Conservation (phyloP, 2,888 invertebrate species). For the Seira ritae region DNA sequence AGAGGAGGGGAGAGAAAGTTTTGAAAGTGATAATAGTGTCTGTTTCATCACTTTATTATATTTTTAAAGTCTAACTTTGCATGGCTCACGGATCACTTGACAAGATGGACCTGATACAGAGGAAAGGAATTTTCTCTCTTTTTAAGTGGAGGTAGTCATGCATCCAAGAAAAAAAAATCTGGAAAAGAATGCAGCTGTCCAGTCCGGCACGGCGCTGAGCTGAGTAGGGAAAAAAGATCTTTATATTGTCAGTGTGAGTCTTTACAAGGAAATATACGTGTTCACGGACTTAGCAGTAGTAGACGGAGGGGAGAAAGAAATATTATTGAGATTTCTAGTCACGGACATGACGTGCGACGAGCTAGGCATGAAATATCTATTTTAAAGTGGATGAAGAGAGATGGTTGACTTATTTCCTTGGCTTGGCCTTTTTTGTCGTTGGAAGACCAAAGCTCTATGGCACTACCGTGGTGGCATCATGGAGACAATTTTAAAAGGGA, state of each 20-base stretch:
- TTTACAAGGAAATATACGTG: slow-evolving; percentile 28
- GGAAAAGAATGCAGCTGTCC: slow-evolving; percentile 33
- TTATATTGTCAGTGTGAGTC: no score
- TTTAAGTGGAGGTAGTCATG: slow-evolving; percentile 30
- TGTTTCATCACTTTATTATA: slow-evolving; percentile 10
- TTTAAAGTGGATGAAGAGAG: slow-evolving; percentile 23
- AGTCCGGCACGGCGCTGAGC: slow-evolving; percentile 26
- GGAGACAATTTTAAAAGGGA: no score
- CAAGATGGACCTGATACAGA: neutral
- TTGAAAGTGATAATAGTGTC: slow-evolving; percentile 53
- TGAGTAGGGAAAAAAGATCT: no score
- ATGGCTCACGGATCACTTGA: slow-evolving; percentile 3
- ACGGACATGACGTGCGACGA: slow-evolving; percentile 52
- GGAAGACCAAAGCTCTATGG: no score
- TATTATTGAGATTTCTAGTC: slow-evolving; percentile 47
- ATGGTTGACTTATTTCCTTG: no score
- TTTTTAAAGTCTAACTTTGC: slow-evolving; percentile 34
- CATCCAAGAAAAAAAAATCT: slow-evolving; percentile 23
- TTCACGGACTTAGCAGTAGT: neutral
- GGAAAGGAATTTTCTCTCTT: no score
- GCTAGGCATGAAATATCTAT: slow-evolving; percentile 45
- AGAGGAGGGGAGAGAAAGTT: slow-evolving; percentile 20
- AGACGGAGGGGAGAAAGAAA: neutral
- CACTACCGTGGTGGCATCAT: no score
- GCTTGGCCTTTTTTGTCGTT: no score